A percentile compares a stretch with the other conserved stretches of the same genome.
These are phyloP conservation scores for Stenotaenia linearis DNA, from an alignment of 2,888 invertebrate genomes.

Conservation along the genomic window DNA sequence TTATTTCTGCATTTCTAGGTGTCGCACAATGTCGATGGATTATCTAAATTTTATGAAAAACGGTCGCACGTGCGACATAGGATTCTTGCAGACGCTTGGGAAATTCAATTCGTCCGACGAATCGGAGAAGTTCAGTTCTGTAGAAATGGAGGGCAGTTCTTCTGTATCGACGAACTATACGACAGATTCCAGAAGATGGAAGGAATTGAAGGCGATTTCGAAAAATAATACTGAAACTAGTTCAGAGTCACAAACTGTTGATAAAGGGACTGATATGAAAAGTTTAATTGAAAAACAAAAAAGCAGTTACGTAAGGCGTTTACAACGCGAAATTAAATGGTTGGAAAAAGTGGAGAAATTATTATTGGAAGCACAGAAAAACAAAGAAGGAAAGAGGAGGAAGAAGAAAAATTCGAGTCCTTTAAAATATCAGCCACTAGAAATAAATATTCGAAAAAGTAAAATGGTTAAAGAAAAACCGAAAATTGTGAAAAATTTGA, in stretches of 20 bases:
- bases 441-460: background rate
- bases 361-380: background rate
- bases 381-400: background rate
- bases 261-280: background rate
- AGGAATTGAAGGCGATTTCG: background rate
- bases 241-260: background rate
- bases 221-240: background rate
- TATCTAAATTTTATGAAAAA: background rate
- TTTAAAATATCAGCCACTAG: background rate
- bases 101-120: background rate
- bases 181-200: background rate
- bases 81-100: background rate
- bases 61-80: background rate
- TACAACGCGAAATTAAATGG: conserved; percentile 33
- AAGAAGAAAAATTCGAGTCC: background rate
- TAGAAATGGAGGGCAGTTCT: background rate
- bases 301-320: conserved; percentile 17
- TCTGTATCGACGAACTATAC: background rate
- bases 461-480: background rate
- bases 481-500: background rate
- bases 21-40: background rate
- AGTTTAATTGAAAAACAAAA: conserved; percentile 21
- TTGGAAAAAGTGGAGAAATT: conserved; percentile 32
- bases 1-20: background rate
- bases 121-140: background rate